Percentiles rank a stretch among this genome's conserved stretches.
Evolutionary conservation across 1,140 invertebrate species (phyloP).

Genomic region (Lasaia peninsularis): DNA sequence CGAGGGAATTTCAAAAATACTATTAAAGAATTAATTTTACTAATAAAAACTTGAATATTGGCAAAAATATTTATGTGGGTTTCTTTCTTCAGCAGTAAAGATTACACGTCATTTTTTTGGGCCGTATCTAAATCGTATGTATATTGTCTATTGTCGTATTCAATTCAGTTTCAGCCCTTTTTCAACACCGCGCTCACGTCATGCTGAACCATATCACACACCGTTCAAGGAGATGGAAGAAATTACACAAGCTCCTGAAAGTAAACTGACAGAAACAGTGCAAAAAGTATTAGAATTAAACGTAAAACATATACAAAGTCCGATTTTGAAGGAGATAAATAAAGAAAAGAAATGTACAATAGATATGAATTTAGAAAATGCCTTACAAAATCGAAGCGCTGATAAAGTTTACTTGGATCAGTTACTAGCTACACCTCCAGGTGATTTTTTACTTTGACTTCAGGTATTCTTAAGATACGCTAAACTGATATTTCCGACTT

Average conservation of each 20-base stretch:
- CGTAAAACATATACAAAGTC: not conserved
- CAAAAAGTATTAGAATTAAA: not conserved
- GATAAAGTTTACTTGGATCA: conserved; percentile 44
- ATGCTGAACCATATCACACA: conserved; percentile 38
- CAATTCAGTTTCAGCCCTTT: conserved; percentile 53
- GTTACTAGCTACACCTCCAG: conserved; percentile 45
- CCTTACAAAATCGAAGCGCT: conserved; percentile 42
- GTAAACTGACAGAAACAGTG: not conserved
- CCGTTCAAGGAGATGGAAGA: conserved; percentile 25
- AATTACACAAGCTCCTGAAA: conserved; percentile 18
- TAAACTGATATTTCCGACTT: no score
- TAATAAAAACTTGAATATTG: no score
- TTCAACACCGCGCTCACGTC: conserved; percentile 41
- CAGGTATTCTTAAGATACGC: not conserved
- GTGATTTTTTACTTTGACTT: conserved; percentile 26
- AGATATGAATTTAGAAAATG: conserved; percentile 54
- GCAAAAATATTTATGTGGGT: no score
- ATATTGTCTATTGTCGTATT: no score
- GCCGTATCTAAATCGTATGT: no score
- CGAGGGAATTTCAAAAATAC: no score
- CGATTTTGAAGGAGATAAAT: not conserved
- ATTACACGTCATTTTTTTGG: no score
- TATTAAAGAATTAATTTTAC: no score
- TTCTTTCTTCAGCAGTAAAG: no score
- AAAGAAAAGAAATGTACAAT: conserved; percentile 38